Base-by-base conservation (phyloP, 53 echinoderm and acorn worm genomes). In the Temnopleurus reevesii region DNA sequence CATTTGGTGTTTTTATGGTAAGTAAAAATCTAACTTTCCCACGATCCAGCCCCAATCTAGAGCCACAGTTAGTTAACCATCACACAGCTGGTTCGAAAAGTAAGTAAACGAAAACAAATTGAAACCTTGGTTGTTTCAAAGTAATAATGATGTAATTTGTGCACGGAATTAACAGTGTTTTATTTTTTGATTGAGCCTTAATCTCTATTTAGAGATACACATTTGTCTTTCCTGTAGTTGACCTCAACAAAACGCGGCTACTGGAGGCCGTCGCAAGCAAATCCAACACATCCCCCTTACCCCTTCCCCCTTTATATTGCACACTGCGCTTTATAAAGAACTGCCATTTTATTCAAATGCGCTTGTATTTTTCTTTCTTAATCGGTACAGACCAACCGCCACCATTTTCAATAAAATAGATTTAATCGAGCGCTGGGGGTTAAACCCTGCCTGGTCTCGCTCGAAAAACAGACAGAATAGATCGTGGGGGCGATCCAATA, bases 341-440 rank as follows among this genome's bases (percentile, higher is more conserved):
- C 8, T 71, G 13, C n/a, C 18, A 0, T 19, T 41, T 38, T 0
- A 21, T 71, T 71, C 41, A 21, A 41, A 41, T 41, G 71, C 71
- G 41, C n/a, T 76, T 0, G 1, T 33, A 12, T 71, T 71, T 87
- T 87, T 87, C 64, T 87, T 87, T 71, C 76, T 71, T 44, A 87
- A 71, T 46, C 31, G 63, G 18, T 31, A 53, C 15, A 29, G 51
- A 34, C 71, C 46, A 87, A 66, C 88, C 66, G 88, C 71, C 88
- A 87, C 88, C 88, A 36, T 87, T 54, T 87, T 87, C 47, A 47
- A 43, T 34, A 95, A 95, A 91, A 92, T 96, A 51, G 96, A 96
- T 61, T 93, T 96, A 47, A 96, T 94, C 77, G 95, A 94, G 90
- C 95, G 95, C 35, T 95, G 95, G 95, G 95, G 95, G 55, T 64